phyloP scores from a whole-genome alignment of 1,140 invertebrate species.

The Drosophila azteca region DNA sequence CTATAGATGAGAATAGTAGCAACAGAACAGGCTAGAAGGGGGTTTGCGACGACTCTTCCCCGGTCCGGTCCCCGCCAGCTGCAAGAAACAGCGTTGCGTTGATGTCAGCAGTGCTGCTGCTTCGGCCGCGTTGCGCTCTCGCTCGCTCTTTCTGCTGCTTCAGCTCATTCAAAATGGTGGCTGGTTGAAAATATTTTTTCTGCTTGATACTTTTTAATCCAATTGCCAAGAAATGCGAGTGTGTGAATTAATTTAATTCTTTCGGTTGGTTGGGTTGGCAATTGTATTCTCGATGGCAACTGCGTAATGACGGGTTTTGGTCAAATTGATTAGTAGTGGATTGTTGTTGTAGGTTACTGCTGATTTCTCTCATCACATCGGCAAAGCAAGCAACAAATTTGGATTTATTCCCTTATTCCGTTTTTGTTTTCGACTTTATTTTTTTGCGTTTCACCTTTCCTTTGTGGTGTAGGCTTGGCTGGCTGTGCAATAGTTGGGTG shows the following conservation, averaged over 20 bases:
- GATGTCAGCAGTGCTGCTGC: constrained; percentile 54
- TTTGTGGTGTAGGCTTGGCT: constrained; percentile 51
- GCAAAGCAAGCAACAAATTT: constrained; percentile 45
- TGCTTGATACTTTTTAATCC: constrained; percentile 48
- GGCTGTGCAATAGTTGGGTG: constrained; percentile 34
- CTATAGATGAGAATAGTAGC: constrained; percentile 14
- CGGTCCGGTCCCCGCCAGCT: constrained; percentile 53
- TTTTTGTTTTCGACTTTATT: constrained; percentile 28
- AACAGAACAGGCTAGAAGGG: constrained; percentile 37
- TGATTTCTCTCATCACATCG: constrained; percentile 69
- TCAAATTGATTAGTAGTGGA: constrained; percentile 40
- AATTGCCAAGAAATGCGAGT: constrained; percentile 68
- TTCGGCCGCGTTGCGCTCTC: constrained; percentile 41
- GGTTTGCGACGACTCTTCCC: constrained; percentile 37
- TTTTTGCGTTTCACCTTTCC: constrained; percentile 63
- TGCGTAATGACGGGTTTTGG: constrained; percentile 16
- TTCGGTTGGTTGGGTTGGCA: constrained; percentile 1
- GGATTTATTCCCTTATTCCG: constrained; percentile 44
- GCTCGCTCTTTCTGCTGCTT: constrained; percentile 49
- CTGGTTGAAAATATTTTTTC: constrained; percentile 56
- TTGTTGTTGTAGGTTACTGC: constrained; percentile 36
- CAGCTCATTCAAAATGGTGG: constrained; percentile 81
- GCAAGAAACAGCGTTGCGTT: constrained; percentile 58
- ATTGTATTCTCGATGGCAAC: too few relatives aligned
- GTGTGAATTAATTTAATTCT: constrained; percentile 46